Percentiles rank a stretch among this genome's conserved stretches.
These are phyloP conservation scores for Silurus meridionalis DNA, from an alignment of 2,113 vertebrate species.

Conservation along the genomic window DNA sequence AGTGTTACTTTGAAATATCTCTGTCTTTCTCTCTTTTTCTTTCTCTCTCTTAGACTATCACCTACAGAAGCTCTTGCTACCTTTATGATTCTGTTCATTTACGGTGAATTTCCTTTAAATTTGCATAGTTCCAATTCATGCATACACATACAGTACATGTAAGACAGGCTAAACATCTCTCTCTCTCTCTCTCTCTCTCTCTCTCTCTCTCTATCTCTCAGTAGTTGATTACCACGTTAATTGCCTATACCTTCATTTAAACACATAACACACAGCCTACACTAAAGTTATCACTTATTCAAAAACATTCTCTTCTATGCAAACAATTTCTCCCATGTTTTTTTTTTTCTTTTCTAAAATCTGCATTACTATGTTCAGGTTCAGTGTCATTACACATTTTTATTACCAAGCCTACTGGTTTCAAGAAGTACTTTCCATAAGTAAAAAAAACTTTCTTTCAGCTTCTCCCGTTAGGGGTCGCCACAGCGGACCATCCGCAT, in stretches of 20 bases:
- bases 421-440: neutral
- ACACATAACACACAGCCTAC: constrained; percentile 1
- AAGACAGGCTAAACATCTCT: neutral
- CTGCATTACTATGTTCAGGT: neutral
- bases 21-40: neutral
- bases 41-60: constrained; percentile 45
- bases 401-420: neutral
- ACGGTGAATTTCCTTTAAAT: constrained; percentile 38
- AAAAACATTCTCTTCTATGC: neutral
- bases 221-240: neutral
- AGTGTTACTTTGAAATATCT: neutral
- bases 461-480: too few species aligned
- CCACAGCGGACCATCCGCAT: too few species aligned
- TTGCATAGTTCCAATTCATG: neutral
- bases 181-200: neutral
- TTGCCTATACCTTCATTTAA: constrained; percentile 21
- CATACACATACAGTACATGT: constrained; percentile 33
- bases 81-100: constrained; percentile 32
- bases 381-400: neutral
- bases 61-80: constrained; percentile 28
- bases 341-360: constrained; percentile 16
- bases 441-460: too few species aligned
- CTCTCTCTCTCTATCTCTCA: neutral
- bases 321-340: neutral
- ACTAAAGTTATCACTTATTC: constrained; percentile 8